A percentile compares a stretch with the other conserved stretches of the same genome.
Conservation (phyloP, 1,140 invertebrate species). For the Aphelenchoides fujianensis region DNA sequence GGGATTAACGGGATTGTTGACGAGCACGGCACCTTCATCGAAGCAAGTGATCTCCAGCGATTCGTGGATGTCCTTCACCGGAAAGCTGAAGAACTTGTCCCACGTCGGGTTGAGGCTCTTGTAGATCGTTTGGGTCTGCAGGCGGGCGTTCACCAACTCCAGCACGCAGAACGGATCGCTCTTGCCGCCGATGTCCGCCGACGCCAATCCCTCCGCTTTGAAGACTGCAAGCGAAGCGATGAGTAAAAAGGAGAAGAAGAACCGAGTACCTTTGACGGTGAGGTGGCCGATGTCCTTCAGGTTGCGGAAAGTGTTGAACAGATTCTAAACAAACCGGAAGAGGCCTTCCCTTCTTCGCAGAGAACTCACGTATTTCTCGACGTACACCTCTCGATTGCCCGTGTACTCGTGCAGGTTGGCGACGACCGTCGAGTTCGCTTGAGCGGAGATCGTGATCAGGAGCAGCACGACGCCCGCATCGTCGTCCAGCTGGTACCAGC, state of each 20-base stretch:
- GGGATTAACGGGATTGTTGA: too few relatives aligned
- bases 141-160: constrained; percentile 84
- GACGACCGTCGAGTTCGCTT: constrained; percentile 67
- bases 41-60: constrained; percentile 93
- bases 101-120: constrained; percentile 91
- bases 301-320: constrained; percentile 73
- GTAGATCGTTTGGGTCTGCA: constrained; percentile 97
- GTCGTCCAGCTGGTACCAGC: constrained; percentile 84
- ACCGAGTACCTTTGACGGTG: constrained; percentile 82
- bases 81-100: constrained; percentile 98
- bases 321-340: constrained; percentile 65
- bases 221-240: constrained; percentile 68
- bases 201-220: constrained; percentile 79
- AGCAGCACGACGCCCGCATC: constrained; percentile 80
- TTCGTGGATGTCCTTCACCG: constrained; percentile 94
- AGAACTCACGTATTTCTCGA: constrained; percentile 72
- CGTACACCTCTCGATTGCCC: constrained; percentile 64
- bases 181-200: constrained; percentile 82
- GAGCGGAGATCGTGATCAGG: constrained; percentile 88
- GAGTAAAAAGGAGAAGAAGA: too few relatives aligned
- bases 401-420: constrained; percentile 45
- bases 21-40: too few relatives aligned
- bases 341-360: constrained; percentile 19
- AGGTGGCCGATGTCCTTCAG: constrained; percentile 80
- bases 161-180: constrained; percentile 94